Evolutionary conservation across 2,113 vertebrate genomes (phyloP), one percentile per base, ranked within the genome.

Genomic region (Sprattus sprattus): DNA sequence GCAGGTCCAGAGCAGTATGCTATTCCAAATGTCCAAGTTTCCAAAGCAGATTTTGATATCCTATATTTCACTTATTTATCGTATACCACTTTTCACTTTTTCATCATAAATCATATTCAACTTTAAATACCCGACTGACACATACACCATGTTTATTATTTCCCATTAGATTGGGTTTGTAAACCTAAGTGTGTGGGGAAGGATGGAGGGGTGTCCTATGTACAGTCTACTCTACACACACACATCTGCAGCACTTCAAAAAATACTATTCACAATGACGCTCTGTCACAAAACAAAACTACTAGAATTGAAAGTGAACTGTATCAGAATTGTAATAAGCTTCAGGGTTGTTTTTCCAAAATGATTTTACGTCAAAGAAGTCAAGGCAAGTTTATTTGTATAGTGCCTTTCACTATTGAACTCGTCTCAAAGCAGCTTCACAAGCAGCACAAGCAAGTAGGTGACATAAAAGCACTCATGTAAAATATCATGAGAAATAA

Each of bases 361-460:
- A 25, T 64, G 52, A 54, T 20, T 13, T 49, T 11, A 49, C 11
- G 10, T 11, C 18, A 22, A 22, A 20, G 54, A 39, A 39, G 25
- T 78, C 28, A 78, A 78, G 71, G 71, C 28, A 78, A 39, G 25
- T 78, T 78, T 78, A 78, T 39, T 71, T 71, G 64, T 71, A 71
- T 71, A 71, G 64, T 28, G 11, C 28, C 25, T 71, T 28, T 71
- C 64, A 28, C 64, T 32, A 32, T 3, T 32, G 28, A 25, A 71
- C 9, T 78, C n/a, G 13, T 78, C 32, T 78, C 25, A 78, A 78
- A 32, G 71, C 71, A 78, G 71, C 60, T 64, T 64, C 60, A n/a
- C 60, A 64, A 64, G 22, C 71, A 39, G 28, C 28, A 78, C 71
- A 78, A 78, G 32, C 71, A 78, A 15, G 4, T 78, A 28, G 64